Evolutionary conservation across 2,113 vertebrate genomes (phyloP), one percentile per base, ranked within the genome.

Genomic region (Pipa parva): DNA sequence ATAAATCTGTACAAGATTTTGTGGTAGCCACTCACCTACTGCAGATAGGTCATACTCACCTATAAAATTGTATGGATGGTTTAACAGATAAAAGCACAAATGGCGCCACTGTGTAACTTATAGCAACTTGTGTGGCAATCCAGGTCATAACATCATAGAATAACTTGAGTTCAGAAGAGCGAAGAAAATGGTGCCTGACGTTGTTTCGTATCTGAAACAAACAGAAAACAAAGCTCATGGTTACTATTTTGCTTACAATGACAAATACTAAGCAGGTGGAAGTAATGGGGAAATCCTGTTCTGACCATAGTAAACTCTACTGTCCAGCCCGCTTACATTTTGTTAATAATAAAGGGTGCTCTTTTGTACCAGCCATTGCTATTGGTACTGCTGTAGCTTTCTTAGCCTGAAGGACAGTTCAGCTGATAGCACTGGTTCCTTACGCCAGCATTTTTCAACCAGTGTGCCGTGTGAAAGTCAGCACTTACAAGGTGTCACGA

Each of bases 71-170:
- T 22, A 98, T 75, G 0, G 97, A 97, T 0, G 92, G 89, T 74
- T 89, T 92, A 55, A 99, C 78, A 26, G 95, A 89, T 15, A 98
- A 90, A 59, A 98, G 84, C 33, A 99, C 97, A 65, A 99, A 99
- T 1, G 97, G 97, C 52, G 92, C 94, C 0, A 99, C 97, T 5
- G 93, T 99, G 79, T 99, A 99, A 79, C 93, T 92, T 63, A 99
- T 91, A 77, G 93, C 93, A 22, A 94, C 67, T 81, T 98, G 95
- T 48, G 97, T 99, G 59, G 81, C 78, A 4, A 80, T 80, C 95
- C 97, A 98, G 0, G 97, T 99, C 71, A 94, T 58, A 45, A 94
- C 71, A 61, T 98, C 94, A 11, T 99, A 99, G 71, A 93, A 75
- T 17, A 88, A 59, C 73, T 93, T 96, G 73, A 89, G 85, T 4